phyloP scores from a whole-genome alignment of 1,140 invertebrate genomes.

The Drosophila parvula region DNA sequence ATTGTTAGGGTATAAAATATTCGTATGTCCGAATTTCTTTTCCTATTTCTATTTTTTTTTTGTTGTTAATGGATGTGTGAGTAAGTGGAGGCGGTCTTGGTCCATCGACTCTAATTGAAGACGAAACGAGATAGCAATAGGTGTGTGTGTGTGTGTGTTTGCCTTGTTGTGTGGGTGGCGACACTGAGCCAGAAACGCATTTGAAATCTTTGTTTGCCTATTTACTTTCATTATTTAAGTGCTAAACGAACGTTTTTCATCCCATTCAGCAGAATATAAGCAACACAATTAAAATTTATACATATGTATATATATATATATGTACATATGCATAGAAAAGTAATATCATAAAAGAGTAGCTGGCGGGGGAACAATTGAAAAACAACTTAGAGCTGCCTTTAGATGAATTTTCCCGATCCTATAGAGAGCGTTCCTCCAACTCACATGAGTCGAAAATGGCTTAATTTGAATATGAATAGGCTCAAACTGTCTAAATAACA shows the following conservation, averaged over 20 bases:
- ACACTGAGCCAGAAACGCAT: constrained; percentile 50
- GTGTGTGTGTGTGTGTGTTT: constrained; percentile 11
- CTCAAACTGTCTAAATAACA: constrained; percentile 45
- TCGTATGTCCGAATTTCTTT: background rate
- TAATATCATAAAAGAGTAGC: constrained; percentile 8
- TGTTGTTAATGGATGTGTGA: background rate
- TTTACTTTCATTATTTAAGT: constrained; percentile 57
- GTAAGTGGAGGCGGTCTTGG: constrained; percentile 28
- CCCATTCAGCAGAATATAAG: constrained; percentile 33
- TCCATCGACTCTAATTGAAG: constrained; percentile 43
- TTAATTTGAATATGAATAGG: constrained; percentile 49
- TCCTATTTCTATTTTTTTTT: background rate
- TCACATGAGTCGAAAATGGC: constrained; percentile 48
- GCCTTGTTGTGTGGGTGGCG: constrained; percentile 37
- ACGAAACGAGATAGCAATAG: constrained; percentile 6
- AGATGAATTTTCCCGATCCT: constrained; percentile 28
- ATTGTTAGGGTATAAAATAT: background rate
- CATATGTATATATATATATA: background rate
- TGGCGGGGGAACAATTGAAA: constrained; percentile 24
- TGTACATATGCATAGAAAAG: constrained; percentile 3
- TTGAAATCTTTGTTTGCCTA: constrained; percentile 45
- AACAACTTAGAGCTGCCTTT: constrained; percentile 18
- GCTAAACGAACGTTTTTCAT: constrained; percentile 57
- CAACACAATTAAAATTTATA: constrained; percentile 34
- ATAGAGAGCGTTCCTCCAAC: background rate